Percentiles rank a stretch among this genome's conserved stretches.
These are phyloP conservation scores for Argyrosomus regius DNA, from an alignment of 2,797 vertebrate species.

Conservation along the genomic window DNA sequence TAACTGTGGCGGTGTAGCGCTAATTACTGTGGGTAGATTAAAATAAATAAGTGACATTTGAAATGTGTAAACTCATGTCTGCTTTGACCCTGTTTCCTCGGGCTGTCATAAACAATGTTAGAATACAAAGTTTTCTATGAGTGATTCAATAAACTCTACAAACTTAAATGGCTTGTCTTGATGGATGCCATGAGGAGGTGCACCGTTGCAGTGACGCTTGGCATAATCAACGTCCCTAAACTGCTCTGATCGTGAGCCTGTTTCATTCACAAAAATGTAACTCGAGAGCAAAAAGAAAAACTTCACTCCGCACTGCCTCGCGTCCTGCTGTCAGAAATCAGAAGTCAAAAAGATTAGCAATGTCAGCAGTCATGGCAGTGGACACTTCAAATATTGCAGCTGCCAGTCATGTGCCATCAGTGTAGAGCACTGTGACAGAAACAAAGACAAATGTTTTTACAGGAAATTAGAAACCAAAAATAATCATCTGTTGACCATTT, in stretches of 20 bases:
- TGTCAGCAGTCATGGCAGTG: background rate
- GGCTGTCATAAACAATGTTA: conserved; percentile 25
- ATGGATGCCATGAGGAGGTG: background rate
- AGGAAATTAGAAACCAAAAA: background rate
- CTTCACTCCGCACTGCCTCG: background rate
- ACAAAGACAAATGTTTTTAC: background rate
- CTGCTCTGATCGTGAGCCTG: background rate
- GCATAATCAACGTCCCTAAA: background rate
- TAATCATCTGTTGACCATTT: too few species aligned
- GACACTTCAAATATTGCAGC: background rate
- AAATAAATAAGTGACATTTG: conserved; percentile 50
- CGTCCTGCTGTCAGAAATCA: background rate
- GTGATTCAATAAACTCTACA: background rate
- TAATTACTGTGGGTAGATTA: conserved; percentile 56
- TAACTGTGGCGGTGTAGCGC: conserved; percentile 48
- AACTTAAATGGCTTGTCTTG: background rate
- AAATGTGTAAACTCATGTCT: conserved; percentile 40
- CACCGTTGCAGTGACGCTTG: background rate
- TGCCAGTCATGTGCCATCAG: background rate
- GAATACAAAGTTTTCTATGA: conserved; percentile 36
- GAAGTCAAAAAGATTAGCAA: background rate
- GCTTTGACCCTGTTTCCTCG: conserved; percentile 31
- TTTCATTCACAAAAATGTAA: conserved; percentile 2
- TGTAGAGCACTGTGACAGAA: background rate
- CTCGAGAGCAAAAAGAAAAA: background rate